Conservation (phyloP, 92 coral and sea anemone genomes). For the Umimayanthus chanpuru region DNA sequence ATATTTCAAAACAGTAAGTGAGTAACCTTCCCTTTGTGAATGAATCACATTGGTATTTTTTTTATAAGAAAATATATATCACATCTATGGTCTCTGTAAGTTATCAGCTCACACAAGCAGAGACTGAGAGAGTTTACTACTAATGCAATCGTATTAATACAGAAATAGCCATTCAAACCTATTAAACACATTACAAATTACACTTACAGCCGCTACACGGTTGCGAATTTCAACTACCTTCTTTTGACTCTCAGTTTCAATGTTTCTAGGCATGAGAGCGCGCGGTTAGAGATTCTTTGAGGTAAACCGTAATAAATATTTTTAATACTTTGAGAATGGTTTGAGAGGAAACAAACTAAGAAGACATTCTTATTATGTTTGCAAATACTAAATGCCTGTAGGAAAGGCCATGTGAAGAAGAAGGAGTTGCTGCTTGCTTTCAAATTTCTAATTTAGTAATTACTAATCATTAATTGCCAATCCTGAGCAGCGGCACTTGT, state of each 20-base stretch:
- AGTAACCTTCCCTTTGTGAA: background rate
- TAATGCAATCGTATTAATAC: background rate
- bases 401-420: background rate
- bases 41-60: background rate
- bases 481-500: background rate
- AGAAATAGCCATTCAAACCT: background rate
- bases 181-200: background rate
- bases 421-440: background rate
- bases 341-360: background rate
- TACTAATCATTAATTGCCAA: too few species aligned
- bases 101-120: background rate
- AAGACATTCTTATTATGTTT: background rate
- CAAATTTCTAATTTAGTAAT: too few species aligned
- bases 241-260: background rate
- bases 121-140: background rate
- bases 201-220: background rate
- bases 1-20: background rate
- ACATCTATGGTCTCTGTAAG: slow-evolving; percentile 20
- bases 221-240: background rate
- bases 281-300: background rate
- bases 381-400: background rate
- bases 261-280: background rate
- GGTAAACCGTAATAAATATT: background rate
- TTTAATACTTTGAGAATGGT: background rate
- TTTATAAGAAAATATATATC: too few species aligned